phyloP scores from a whole-genome alignment of 2,797 vertebrate species.

The Gambusia yucatana region DNA sequence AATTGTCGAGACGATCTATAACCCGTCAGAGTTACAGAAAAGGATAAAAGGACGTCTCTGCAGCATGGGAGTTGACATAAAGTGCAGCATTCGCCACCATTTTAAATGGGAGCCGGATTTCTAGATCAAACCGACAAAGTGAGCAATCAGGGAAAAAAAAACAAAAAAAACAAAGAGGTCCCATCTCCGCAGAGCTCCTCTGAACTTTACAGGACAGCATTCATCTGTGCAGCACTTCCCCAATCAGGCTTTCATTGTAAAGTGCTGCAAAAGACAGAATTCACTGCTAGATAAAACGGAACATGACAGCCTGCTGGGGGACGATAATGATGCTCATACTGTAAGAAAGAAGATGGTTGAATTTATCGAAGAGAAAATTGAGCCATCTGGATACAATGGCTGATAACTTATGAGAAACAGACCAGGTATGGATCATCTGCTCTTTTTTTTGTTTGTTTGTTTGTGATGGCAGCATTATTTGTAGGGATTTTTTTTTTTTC shows the following conservation, averaged over 20 bases:
- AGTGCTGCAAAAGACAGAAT: neutral
- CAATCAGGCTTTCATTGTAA: conserved; percentile 3
- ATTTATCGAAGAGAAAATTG: neutral
- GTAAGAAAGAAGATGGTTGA: conserved; percentile 6
- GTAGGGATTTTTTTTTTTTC: neutral
- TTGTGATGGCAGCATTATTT: neutral
- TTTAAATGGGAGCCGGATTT: neutral
- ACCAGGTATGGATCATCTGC: neutral
- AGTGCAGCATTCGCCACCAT: neutral
- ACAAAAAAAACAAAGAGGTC: neutral
- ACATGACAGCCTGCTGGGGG: neutral
- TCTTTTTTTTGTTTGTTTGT: neutral
- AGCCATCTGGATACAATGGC: neutral
- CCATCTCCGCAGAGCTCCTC: neutral
- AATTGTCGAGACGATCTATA: neutral
- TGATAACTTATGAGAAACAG: neutral
- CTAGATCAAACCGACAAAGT: conserved; percentile 4
- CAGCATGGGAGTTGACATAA: neutral
- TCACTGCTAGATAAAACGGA: neutral
- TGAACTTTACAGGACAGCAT: neutral
- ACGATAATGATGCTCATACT: neutral
- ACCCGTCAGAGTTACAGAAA: neutral
- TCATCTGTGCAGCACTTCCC: conserved; percentile 1
- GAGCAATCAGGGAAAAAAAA: neutral
- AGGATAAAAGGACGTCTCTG: neutral